A percentile compares a stretch with the other conserved stretches of the same genome.
phyloP scores from a whole-genome alignment of 2,797 vertebrate species.

The Monodelphis domestica region DNA sequence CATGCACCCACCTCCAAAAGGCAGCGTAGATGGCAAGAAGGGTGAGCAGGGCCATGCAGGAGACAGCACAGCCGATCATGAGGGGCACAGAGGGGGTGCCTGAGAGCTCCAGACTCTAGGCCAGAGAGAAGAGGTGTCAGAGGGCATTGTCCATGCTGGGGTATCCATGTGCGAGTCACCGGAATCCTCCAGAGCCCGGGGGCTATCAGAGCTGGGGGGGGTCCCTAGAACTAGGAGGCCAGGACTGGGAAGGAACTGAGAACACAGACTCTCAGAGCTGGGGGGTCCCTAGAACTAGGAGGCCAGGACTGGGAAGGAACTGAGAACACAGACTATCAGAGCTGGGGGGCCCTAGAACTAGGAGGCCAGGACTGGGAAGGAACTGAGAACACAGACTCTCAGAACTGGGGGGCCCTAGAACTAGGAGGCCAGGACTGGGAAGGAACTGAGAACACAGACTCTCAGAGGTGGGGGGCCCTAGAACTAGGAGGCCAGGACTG shows the following conservation, averaged over 20 bases:
- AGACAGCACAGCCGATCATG: slow-evolving; percentile 98
- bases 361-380: no score
- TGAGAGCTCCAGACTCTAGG: slow-evolving; percentile 94
- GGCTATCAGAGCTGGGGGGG: neutral
- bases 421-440: neutral
- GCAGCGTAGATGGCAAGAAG: slow-evolving; percentile 96
- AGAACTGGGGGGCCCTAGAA: neutral
- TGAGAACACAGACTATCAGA: neutral
- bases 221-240: no score
- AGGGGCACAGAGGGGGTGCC: slow-evolving; percentile 94
- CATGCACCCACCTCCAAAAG: slow-evolving; percentile 94
- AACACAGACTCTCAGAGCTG: neutral
- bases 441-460: neutral
- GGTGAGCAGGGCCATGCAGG: slow-evolving; percentile 95
- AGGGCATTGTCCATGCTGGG: neutral
- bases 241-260: neutral
- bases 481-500: neutral
- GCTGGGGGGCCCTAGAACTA: no score
- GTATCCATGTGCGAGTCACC: neutral
- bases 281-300: no score
- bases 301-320: neutral
- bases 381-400: neutral
- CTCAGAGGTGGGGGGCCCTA: neutral
- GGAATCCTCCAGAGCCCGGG: neutral
- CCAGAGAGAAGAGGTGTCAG: neutral